phyloP scores from a whole-genome alignment of 2,888 invertebrate genomes.

The Chalcis sispes region DNA sequence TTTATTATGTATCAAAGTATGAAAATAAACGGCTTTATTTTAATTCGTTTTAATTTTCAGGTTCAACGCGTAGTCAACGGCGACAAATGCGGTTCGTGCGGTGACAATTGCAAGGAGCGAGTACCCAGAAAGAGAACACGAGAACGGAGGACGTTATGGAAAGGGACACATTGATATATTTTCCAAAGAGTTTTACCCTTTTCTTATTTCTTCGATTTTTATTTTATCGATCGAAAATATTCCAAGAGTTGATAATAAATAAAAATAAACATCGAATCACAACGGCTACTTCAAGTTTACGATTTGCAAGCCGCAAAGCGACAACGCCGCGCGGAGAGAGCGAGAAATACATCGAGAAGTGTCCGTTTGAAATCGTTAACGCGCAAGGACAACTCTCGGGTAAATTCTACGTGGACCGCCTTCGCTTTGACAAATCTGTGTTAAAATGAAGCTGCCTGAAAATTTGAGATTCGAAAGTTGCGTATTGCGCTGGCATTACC shows the following conservation, averaged over 20 bases:
- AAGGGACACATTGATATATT: conserved; percentile 73
- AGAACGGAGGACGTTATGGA: conserved; percentile 78
- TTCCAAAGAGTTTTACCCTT: not conserved
- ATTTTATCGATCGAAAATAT: conserved; percentile 65
- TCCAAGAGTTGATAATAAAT: conserved; percentile 69
- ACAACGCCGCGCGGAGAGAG: conserved; percentile 74
- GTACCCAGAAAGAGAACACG: conserved; percentile 77
- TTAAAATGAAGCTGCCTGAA: no score
- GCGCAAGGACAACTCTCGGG: not conserved
- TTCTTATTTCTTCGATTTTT: not conserved
- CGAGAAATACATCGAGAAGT: conserved; percentile 77
- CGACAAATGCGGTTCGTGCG: conserved; percentile 79
- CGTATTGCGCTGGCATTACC: conserved; percentile 79
- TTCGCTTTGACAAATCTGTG: no score
- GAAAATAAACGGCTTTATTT: no score
- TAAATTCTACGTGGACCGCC: conserved; percentile 60
- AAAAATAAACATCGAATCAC: conserved; percentile 76
- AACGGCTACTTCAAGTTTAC: conserved; percentile 77
- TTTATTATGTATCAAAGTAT: no score
- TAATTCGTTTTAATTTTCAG: conserved; percentile 61
- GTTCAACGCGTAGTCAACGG: conserved; percentile 74
- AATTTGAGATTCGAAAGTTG: conserved; percentile 78
- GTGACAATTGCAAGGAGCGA: conserved; percentile 75
- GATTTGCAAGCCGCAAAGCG: conserved; percentile 77
- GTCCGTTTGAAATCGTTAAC: conserved; percentile 72